Conservation (phyloP, 2,888 invertebrate species). For the Agonopterix heracliana region DNA sequence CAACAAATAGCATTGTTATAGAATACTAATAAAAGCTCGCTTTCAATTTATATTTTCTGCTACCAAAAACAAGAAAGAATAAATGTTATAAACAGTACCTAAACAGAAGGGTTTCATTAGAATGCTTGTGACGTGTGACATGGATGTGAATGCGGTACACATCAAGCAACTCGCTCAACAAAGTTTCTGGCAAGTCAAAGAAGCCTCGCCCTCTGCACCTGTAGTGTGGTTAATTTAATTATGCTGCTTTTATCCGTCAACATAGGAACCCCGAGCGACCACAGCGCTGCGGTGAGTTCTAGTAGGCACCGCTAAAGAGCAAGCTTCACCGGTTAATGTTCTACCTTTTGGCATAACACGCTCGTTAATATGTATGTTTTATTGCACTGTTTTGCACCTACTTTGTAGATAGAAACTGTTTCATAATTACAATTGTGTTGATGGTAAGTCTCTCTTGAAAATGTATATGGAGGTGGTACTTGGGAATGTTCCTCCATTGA, state of each 20-base stretch:
- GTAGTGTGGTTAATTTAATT: conserved; percentile 33
- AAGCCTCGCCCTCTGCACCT: conserved; percentile 24
- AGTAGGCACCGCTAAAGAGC: conserved; percentile 18
- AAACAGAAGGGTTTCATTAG: background rate
- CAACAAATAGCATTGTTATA: background rate
- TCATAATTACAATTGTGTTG: background rate
- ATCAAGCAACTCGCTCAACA: conserved; percentile 11
- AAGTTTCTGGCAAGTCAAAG: conserved; percentile 24
- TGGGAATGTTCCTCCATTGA: too few relatives aligned
- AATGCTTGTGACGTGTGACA: background rate
- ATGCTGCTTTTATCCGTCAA: conserved; percentile 18
- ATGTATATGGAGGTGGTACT: too few relatives aligned
- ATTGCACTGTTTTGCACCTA: conserved; percentile 8
- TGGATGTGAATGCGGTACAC: too few relatives aligned
- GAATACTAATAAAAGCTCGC: background rate
- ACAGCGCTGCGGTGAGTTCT: conserved; percentile 24
- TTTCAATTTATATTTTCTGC: background rate
- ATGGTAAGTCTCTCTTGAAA: background rate
- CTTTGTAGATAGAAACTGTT: background rate
- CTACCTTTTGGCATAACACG: conserved; percentile 22
- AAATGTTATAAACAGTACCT: background rate
- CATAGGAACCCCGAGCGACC: conserved; percentile 15
- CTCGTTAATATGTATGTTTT: conserved; percentile 15
- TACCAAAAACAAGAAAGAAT: background rate
- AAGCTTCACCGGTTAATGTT: conserved; percentile 25